A percentile compares a stretch with the other conserved stretches of the same genome.
Conservation (phyloP, 35 echinoderm and acorn worm genomes). For the Patiria miniata region DNA sequence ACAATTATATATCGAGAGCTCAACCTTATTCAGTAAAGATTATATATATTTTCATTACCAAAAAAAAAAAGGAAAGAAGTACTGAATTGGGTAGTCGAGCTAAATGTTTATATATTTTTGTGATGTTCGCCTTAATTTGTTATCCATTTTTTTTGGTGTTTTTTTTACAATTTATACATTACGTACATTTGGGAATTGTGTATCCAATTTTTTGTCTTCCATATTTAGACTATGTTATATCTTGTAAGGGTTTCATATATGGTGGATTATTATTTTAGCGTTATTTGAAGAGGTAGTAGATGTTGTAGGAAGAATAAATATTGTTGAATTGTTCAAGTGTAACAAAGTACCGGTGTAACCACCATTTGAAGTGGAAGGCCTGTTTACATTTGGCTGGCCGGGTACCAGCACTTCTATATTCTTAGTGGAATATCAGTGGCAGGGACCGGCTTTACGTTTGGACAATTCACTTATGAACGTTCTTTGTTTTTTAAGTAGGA, state of each 20-base stretch:
- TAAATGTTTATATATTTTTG: slow-evolving; percentile 26
- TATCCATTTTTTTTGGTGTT: not conserved
- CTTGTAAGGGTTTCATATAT: no score
- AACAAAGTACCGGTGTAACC: no score
- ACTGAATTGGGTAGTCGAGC: slow-evolving; percentile 3
- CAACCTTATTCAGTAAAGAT: slow-evolving; percentile 18
- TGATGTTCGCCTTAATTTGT: not conserved
- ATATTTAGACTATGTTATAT: not conserved
- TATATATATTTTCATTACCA: slow-evolving; percentile 24
- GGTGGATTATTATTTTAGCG: no score
- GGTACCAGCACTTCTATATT: no score
- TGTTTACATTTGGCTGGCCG: no score
- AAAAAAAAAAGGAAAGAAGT: not conserved
- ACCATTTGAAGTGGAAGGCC: no score
- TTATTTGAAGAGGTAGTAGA: no score
- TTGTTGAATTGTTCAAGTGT: no score
- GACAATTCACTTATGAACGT: no score
- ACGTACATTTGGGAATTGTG: not conserved
- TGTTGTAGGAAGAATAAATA: no score
- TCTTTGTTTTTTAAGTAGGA: not conserved
- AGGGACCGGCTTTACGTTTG: no score
- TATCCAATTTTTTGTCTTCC: not conserved
- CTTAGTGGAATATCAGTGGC: no score
- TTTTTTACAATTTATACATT: not conserved
- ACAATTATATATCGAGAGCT: not conserved